These are phyloP conservation scores for Omphaloscelis lunosa DNA, from an alignment of 2,888 invertebrate species.

Conservation along the genomic window DNA sequence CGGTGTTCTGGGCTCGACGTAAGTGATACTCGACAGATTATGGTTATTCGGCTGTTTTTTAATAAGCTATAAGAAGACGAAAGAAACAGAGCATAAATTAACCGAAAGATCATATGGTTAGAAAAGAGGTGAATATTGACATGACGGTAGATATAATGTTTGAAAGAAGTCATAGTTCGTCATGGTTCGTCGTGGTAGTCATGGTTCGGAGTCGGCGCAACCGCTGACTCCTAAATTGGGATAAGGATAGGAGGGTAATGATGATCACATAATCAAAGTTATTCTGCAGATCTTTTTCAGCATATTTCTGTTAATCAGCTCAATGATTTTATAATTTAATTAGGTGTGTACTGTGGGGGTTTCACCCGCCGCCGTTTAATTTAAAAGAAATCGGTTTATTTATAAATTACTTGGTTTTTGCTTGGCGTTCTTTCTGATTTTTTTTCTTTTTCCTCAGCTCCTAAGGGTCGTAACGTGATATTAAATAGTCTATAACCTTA, in stretches of 20 bases:
- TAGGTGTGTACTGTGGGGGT: too few relatives aligned
- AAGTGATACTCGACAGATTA: constrained; percentile 20
- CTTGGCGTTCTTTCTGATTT: too few relatives aligned
- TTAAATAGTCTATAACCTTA: not conserved
- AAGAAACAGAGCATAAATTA: not conserved
- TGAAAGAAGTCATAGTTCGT: not conserved
- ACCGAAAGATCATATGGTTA: not conserved
- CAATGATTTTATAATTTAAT: not conserved
- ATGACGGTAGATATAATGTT: not conserved
- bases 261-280: too few relatives aligned
- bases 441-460: too few relatives aligned
- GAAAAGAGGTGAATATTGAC: not conserved
- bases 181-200: too few relatives aligned
- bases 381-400: not conserved
- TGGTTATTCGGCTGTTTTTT: constrained; percentile 1
- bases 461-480: too few relatives aligned
- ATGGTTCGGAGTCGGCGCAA: too few relatives aligned
- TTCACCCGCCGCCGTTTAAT: not conserved
- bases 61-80: not conserved
- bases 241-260: not conserved
- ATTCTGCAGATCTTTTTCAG: not conserved
- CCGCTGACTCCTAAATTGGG: not conserved
- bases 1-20: constrained; percentile 28
- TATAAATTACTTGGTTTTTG: too few relatives aligned
- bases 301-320: not conserved